Conservation (phyloP, 2,797 vertebrate species). For the Chaetodon trifasciatus region DNA sequence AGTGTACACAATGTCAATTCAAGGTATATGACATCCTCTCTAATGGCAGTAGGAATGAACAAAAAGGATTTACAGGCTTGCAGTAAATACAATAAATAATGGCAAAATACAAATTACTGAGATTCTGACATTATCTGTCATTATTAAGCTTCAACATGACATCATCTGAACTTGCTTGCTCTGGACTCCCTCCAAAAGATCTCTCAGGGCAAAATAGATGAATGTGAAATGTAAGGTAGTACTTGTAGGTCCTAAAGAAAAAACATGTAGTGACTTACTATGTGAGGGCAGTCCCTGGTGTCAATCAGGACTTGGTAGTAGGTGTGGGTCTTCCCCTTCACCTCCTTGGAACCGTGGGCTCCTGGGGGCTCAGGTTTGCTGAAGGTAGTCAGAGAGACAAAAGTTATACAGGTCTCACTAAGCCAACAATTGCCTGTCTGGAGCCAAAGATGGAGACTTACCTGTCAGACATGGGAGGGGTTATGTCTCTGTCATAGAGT, state of each 20-base stretch:
- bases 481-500: slow-evolving; percentile 95
- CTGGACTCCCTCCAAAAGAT: neutral
- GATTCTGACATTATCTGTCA: neutral
- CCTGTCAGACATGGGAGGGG: slow-evolving; percentile 92
- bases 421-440: neutral
- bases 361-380: slow-evolving; percentile 89
- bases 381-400: neutral
- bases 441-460: slow-evolving; percentile 55
- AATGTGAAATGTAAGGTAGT: neutral
- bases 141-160: neutral
- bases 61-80: neutral
- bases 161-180: neutral
- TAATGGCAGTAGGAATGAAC: neutral
- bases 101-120: neutral
- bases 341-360: slow-evolving; percentile 94
- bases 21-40: neutral
- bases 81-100: neutral
- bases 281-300: slow-evolving; percentile 97
- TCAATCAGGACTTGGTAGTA: slow-evolving; percentile 99
- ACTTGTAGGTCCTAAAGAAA: neutral
- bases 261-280: slow-evolving; percentile 86
- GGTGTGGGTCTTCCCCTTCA: slow-evolving; percentile 97
- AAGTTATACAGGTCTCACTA: neutral
- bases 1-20: neutral
- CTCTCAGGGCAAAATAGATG: neutral